These are phyloP conservation scores for Etheostoma cragini DNA, from an alignment of 2,113 vertebrate species.

Conservation along the genomic window DNA sequence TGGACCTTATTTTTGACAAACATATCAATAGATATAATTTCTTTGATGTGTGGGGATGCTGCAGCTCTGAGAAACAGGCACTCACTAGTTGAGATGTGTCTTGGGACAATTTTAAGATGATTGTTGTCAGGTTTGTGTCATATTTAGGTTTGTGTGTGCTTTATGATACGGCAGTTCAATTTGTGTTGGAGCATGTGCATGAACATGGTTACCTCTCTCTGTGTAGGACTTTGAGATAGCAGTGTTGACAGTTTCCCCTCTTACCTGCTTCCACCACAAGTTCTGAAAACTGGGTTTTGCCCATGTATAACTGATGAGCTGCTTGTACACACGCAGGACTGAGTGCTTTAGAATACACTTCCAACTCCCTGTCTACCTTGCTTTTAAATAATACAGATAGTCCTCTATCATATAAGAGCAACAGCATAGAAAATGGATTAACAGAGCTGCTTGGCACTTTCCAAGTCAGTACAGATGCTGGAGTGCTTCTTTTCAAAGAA, in stretches of 20 bases:
- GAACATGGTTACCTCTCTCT: background rate
- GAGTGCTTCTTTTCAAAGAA: constrained; percentile 39
- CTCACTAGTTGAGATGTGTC: background rate
- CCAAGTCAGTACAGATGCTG: constrained; percentile 24
- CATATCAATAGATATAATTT: constrained; percentile 35
- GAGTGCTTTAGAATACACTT: constrained; percentile 62
- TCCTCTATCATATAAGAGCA: constrained; percentile 32
- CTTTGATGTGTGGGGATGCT: constrained; percentile 20
- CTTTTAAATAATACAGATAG: constrained; percentile 68
- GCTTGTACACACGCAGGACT: constrained; percentile 22
- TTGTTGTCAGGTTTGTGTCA: background rate
- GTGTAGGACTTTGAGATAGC: background rate
- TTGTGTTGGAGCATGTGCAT: background rate
- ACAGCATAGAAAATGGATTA: constrained; percentile 37
- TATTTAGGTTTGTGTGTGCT: background rate
- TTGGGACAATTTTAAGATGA: background rate
- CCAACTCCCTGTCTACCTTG: constrained; percentile 40
- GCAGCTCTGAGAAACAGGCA: background rate
- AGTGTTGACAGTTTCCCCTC: background rate
- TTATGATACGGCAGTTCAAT: background rate
- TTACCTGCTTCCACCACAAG: constrained; percentile 3
- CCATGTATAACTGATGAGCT: constrained; percentile 68
- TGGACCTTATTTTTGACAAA: constrained; percentile 26
- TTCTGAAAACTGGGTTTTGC: constrained; percentile 23
- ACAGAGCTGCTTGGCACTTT: constrained; percentile 12